Conservation (phyloP, 1,140 invertebrate species). For the Phthorimaea operculella region DNA sequence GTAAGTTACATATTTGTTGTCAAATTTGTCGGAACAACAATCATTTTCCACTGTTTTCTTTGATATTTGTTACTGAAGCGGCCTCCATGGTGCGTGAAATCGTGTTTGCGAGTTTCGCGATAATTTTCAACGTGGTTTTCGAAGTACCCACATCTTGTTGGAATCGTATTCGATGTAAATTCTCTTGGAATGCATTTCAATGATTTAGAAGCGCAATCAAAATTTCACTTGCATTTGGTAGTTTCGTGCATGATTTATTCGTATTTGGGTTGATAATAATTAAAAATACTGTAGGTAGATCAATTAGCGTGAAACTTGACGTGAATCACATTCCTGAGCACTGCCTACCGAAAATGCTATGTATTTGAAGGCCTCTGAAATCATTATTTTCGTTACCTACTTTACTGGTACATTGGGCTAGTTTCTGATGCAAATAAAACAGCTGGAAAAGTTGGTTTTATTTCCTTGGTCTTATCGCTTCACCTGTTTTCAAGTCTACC, state of each 20-base stretch:
- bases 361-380: constrained; percentile 35
- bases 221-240: constrained; percentile 50
- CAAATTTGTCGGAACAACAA: constrained; percentile 44
- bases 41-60: constrained; percentile 38
- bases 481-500: constrained; percentile 13
- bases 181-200: constrained; percentile 4
- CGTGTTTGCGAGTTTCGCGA: background rate
- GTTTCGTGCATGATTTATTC: constrained; percentile 49
- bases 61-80: constrained; percentile 24
- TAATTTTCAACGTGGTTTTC: constrained; percentile 24
- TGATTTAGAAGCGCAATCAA: constrained; percentile 26
- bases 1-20: constrained; percentile 54
- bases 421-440: background rate
- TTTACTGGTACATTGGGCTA: background rate
- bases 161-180: background rate
- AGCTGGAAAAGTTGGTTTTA: background rate
- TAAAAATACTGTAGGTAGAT: constrained; percentile 54
- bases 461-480: background rate
- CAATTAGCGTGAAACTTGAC: constrained; percentile 64
- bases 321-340: constrained; percentile 51
- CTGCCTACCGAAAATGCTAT: constrained; percentile 53
- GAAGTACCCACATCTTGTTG: constrained; percentile 34
- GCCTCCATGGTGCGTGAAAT: constrained; percentile 8
- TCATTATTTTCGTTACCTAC: background rate
- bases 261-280: constrained; percentile 53